Evolutionary conservation across 2,888 invertebrate genomes (phyloP).

Genomic region (Drosophila monieri): DNA sequence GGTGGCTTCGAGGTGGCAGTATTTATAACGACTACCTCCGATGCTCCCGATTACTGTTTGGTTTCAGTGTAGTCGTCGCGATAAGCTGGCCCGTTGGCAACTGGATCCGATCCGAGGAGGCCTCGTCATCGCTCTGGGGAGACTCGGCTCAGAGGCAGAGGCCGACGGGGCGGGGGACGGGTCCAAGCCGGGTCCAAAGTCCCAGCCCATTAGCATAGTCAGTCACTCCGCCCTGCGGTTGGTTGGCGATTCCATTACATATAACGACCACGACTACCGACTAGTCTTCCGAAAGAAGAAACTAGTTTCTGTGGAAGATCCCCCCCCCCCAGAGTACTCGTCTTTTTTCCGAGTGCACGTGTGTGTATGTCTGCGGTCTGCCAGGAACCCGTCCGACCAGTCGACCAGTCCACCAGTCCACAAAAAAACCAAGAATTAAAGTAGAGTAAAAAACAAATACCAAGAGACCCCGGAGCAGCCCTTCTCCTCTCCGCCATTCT

Average conservation of each 20-base stretch:
- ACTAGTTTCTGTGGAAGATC: no score
- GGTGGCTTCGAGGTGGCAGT: no score
- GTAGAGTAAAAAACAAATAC: background rate
- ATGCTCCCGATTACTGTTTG: background rate
- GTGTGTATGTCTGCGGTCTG: constrained; percentile 31
- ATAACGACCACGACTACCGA: no score
- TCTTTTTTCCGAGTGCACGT: constrained; percentile 1
- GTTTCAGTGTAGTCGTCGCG: constrained; percentile 1
- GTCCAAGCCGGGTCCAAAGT: constrained; percentile 22
- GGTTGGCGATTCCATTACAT: constrained; percentile 18
- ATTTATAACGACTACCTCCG: no score
- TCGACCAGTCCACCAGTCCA: no score
- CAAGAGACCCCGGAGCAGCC: constrained; percentile 22
- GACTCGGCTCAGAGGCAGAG: background rate
- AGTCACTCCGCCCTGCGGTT: constrained; percentile 29
- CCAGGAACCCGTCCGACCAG: constrained; percentile 27
- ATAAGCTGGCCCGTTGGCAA: constrained; percentile 32
- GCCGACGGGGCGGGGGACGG: background rate
- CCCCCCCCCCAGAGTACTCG: no score
- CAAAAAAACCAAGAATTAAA: constrained; percentile 6
- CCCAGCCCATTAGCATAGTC: constrained; percentile 15
- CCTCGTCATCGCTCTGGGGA: constrained; percentile 25
- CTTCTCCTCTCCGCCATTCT: constrained; percentile 22
- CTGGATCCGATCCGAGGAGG: background rate
- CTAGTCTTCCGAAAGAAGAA: no score